Evolutionary conservation across 2,888 invertebrate species (phyloP), one percentile per base, ranked within the genome.

Genomic region (Chymomyza caudatula): DNA sequence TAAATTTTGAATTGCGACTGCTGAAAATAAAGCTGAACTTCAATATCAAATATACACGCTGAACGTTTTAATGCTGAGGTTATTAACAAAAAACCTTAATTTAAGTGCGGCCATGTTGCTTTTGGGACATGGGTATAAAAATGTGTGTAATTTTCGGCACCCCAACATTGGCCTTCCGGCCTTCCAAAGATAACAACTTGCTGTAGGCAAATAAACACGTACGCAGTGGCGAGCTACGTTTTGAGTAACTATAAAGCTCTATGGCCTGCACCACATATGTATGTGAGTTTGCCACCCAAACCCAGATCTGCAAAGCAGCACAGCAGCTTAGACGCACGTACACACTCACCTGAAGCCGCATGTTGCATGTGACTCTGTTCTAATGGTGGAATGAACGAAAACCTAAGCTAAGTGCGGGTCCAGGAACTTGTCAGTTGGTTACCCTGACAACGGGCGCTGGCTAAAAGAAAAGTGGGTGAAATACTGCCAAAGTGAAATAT

Each of bases 211-310:
- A 63, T 65, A 71, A 65, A 76, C 72, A 71, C 75, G 69, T 63
- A 64, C 65, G 52, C 52, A 49, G 3, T 8, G 47, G 5, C 5
- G 17, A 3, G 23, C 47, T 61, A 69, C 58, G 57, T 59, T n/a
- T 62, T 65, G 70, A 71, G 75, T 77, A 71, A 76, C 77, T 77
- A 77, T 77, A 77, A 76, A 77, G 75, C 76, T 77, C 72, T 77
- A 77, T 74, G 64, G 75, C 23, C 54, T 25, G 44, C 59, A 60
- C 44, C 59, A 11, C 11, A 11, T 37, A 37, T 37, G 29, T 11
- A 11, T 37, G 11, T 37, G 25, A 25, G 29, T 37, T 3, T 37
- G 29, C 5, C 29, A 11, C 29, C 29, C 2, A 8, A 37, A 11
- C 2, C 29, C 29, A 37, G 11, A 37, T 37, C 29, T 37, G 11